phyloP scores from a whole-genome alignment of 2,888 invertebrate species.

The Eupithecia pulchellata region DNA sequence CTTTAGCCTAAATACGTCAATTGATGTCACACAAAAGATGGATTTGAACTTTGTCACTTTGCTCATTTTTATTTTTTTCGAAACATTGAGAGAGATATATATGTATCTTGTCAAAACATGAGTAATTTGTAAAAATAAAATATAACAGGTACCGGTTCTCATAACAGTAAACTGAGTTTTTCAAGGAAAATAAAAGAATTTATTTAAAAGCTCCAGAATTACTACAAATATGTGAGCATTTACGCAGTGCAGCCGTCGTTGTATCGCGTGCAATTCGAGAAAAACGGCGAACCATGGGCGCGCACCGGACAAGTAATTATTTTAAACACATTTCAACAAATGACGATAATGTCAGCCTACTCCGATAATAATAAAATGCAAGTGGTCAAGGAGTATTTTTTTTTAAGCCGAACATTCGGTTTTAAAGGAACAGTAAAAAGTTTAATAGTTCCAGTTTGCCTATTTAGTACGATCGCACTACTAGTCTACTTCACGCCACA shows the following conservation, averaged over 20 bases:
- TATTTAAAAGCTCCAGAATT: conserved; percentile 68
- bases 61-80: background rate
- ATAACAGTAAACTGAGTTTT: conserved; percentile 58
- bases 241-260: conserved; percentile 72
- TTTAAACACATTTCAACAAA: conserved; percentile 85
- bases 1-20: background rate
- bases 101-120: background rate
- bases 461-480: background rate
- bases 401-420: background rate
- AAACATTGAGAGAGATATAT: background rate
- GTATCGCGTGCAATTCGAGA: conserved; percentile 80
- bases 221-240: conserved; percentile 84
- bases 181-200: conserved; percentile 54
- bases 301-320: conserved; percentile 80
- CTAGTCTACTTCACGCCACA: background rate
- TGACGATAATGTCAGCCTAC: conserved; percentile 80
- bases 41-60: background rate
- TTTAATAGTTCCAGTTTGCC: background rate
- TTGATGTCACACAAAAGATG: background rate
- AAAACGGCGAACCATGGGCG: conserved; percentile 72
- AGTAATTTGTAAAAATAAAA: background rate
- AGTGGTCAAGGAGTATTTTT: conserved; percentile 54
- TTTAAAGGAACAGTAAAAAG: background rate
- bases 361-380: conserved; percentile 71
- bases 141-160: conserved; percentile 17